These are phyloP conservation scores for Pipistrellus nathusii DNA, from an alignment of 2,797 vertebrate species.

Conservation along the genomic window DNA sequence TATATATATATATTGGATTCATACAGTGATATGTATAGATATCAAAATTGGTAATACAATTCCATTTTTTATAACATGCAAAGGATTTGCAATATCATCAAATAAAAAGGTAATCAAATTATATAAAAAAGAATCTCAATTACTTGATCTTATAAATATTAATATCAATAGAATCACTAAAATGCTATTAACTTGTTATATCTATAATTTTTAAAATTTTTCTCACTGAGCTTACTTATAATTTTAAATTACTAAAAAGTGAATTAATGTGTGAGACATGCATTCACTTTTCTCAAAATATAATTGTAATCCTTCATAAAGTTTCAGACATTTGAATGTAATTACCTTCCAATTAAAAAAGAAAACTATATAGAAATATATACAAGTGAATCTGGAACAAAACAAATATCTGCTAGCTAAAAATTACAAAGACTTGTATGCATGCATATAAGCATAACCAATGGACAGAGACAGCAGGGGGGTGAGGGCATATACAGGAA, in stretches of 20 bases:
- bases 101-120: slow-evolving; percentile 14
- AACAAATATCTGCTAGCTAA: neutral
- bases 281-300: slow-evolving; percentile 38
- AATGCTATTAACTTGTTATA: slow-evolving; percentile 11
- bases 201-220: neutral
- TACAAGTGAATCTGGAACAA: slow-evolving; percentile 28
- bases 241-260: neutral
- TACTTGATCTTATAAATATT: neutral
- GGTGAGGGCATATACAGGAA: too few species aligned
- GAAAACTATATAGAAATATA: slow-evolving; percentile 25
- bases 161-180: neutral
- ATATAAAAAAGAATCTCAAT: neutral
- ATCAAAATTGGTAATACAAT: slow-evolving; percentile 14
- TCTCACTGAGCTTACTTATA: neutral
- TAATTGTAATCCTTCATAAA: slow-evolving; percentile 57
- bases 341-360: slow-evolving; percentile 47
- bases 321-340: slow-evolving; percentile 34
- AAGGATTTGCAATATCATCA: neutral
- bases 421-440: neutral
- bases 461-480: too few species aligned
- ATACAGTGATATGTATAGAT: neutral
- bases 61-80: neutral
- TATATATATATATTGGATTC: neutral
- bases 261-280: slow-evolving; percentile 6
- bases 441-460: too few species aligned